A percentile compares a stretch with the other conserved stretches of the same genome.
Conservation (phyloP, 2,888 invertebrate genomes). For the Homarus gammarus region DNA sequence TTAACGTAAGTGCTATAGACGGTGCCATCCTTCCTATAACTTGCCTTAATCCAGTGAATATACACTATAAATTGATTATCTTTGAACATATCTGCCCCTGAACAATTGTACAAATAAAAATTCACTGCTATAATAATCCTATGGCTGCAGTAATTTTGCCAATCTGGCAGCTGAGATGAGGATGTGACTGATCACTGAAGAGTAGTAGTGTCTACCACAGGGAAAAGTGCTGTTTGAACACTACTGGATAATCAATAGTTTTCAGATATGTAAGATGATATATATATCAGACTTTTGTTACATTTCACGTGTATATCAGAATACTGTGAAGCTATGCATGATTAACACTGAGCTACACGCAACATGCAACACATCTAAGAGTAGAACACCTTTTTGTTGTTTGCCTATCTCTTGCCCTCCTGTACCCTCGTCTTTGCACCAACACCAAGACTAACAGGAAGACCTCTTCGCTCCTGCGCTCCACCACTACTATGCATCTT, state of each 20-base stretch:
- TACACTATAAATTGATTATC: too few relatives aligned
- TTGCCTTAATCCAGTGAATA: too few relatives aligned
- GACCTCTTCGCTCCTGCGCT: neutral
- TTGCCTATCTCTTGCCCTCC: neutral
- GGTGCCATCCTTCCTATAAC: too few relatives aligned
- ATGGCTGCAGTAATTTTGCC: too few relatives aligned
- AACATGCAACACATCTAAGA: neutral
- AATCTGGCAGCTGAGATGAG: too few relatives aligned
- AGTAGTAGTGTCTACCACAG: neutral
- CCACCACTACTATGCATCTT: neutral
- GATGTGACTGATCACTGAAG: too few relatives aligned
- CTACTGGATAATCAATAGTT: neutral
- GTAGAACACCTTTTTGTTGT: neutral
- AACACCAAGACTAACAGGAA: neutral
- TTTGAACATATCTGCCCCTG: too few relatives aligned
- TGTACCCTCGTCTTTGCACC: neutral
- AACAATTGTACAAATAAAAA: too few relatives aligned
- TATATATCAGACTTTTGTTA: neutral
- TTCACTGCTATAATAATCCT: too few relatives aligned
- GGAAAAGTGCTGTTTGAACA: neutral
- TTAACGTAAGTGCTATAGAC: too few relatives aligned
- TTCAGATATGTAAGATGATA: neutral
- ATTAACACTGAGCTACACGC: neutral
- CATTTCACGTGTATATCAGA: neutral
- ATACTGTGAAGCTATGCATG: neutral